phyloP scores from a whole-genome alignment of 2,888 invertebrate genomes.

The Clostera curtula region DNA sequence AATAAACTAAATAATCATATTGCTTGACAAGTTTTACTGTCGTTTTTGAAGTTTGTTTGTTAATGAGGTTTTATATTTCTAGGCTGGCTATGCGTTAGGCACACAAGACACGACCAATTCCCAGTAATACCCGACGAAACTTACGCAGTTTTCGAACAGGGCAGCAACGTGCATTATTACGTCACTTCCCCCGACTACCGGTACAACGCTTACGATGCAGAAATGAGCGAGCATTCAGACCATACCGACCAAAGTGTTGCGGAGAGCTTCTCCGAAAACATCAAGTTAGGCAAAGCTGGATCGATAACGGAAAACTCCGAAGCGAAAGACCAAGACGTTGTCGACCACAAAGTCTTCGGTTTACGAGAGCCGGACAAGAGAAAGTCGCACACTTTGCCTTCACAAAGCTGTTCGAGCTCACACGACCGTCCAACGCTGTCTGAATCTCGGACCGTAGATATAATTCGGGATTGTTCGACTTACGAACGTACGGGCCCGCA shows the following conservation, averaged over 20 bases:
- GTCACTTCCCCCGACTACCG: constrained; percentile 51
- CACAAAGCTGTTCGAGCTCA: constrained; percentile 63
- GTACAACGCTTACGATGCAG: constrained; percentile 48
- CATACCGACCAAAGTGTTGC: constrained; percentile 63
- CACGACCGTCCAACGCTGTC: constrained; percentile 80
- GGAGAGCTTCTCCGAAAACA: constrained; percentile 55
- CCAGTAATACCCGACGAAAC: constrained; percentile 82
- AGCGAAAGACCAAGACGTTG: constrained; percentile 42
- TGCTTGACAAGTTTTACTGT: background rate
- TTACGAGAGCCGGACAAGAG: constrained; percentile 48
- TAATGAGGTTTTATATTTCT: constrained; percentile 4
- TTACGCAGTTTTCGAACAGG: constrained; percentile 62
- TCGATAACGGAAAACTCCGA: constrained; percentile 35
- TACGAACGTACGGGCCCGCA: constrained; percentile 46
- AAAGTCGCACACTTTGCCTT: constrained; percentile 75
- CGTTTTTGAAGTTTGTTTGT: background rate
- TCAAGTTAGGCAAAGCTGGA: constrained; percentile 33
- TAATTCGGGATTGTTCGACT: constrained; percentile 51
- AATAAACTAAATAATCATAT: no score
- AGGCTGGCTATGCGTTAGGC: constrained; percentile 86
- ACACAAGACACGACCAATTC: constrained; percentile 84
- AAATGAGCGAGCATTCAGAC: constrained; percentile 63
- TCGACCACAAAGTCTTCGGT: constrained; percentile 36
- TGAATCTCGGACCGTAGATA: constrained; percentile 81
- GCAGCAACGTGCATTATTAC: constrained; percentile 33